Conservation (phyloP, 2,797 vertebrate genomes). For the Falco biarmicus region DNA sequence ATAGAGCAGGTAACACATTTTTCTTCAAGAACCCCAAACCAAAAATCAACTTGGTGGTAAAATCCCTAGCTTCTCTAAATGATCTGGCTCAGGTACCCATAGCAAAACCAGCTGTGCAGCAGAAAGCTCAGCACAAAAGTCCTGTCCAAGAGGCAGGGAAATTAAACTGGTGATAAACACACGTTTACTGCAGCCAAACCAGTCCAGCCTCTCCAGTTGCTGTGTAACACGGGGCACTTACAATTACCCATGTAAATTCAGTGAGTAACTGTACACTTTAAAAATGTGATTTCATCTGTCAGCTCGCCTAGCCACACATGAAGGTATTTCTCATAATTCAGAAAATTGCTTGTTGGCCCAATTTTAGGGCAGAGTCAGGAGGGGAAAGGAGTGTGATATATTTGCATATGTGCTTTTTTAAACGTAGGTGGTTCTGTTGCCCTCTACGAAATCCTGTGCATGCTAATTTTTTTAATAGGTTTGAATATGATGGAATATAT, state of each 20-base stretch:
- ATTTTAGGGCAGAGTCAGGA: background rate
- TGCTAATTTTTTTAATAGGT: background rate
- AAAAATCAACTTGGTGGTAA: background rate
- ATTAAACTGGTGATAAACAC: background rate
- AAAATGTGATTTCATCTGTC: background rate
- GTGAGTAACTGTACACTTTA: background rate
- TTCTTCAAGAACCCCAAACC: background rate
- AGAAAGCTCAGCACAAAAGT: background rate
- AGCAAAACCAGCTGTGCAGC: background rate
- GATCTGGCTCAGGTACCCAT: background rate
- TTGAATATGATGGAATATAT: background rate
- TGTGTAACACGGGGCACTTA: background rate
- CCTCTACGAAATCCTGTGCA: background rate
- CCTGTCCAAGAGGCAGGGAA: background rate
- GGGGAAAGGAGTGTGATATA: background rate
- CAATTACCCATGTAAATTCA: background rate
- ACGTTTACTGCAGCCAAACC: background rate
- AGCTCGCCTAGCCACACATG: background rate
- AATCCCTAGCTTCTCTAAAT: background rate
- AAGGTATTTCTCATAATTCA: background rate
- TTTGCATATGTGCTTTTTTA: background rate
- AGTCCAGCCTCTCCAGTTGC: background rate
- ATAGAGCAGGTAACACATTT: background rate
- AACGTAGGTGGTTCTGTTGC: background rate
- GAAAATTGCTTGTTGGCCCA: background rate